Percentiles rank a stretch among this genome's conserved stretches.
Conservation (phyloP, 2,797 vertebrate genomes). For the Syncerus caffer region DNA sequence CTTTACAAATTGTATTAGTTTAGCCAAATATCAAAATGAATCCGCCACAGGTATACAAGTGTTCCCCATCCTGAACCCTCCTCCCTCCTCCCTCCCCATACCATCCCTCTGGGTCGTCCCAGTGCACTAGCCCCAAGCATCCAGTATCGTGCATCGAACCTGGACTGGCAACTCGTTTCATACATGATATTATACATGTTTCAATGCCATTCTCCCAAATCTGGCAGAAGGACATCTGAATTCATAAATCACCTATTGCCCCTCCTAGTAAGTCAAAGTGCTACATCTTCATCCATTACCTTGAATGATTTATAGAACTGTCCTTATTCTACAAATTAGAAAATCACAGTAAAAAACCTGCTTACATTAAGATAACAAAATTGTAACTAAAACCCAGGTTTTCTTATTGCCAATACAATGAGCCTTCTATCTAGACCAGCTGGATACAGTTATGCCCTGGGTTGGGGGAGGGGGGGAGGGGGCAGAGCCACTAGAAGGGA, state of each 20-base stretch:
- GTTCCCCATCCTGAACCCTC: no score
- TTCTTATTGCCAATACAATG: neutral
- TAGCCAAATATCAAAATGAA: no score
- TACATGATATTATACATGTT: no score
- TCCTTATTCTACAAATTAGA: neutral
- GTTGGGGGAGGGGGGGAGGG: accelerated
- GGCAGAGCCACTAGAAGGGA: neutral
- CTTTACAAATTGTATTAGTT: no score
- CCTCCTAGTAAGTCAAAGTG: neutral
- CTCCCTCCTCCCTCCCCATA: no score
- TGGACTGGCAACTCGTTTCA: no score
- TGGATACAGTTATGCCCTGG: neutral
- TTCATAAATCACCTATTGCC: neutral
- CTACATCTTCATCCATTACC: neutral
- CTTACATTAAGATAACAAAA: neutral
- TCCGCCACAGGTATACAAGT: no score
- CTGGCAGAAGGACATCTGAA: neutral
- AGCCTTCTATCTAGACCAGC: neutral
- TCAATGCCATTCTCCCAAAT: no score
- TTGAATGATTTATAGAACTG: neutral
- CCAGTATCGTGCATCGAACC: no score
- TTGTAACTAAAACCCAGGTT: neutral
- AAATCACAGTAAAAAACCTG: neutral
- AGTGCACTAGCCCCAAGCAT: no score
- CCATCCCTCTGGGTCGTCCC: no score